Conservation (phyloP, 2,888 invertebrate species). For the Leuctra nigra region DNA sequence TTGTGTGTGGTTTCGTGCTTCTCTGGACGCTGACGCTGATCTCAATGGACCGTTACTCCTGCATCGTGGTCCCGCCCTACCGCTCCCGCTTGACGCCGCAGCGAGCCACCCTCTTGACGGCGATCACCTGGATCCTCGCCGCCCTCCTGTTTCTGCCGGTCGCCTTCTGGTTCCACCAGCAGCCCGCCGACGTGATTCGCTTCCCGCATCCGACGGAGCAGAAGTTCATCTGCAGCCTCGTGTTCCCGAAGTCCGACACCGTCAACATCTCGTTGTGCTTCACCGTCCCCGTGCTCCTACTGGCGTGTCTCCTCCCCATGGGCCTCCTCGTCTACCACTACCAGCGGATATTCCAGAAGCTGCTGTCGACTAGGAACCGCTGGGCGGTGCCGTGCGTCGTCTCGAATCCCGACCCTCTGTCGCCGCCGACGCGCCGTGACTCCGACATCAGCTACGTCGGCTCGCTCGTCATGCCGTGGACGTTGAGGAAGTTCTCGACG, state of each 20-base stretch:
- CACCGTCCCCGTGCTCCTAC: constrained; percentile 44
- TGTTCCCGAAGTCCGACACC: constrained; percentile 45
- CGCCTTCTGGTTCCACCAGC: constrained; percentile 45
- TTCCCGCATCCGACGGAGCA: background rate
- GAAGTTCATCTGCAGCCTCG: constrained; percentile 44
- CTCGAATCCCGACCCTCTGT: constrained; percentile 19
- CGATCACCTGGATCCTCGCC: constrained; percentile 46
- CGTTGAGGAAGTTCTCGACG: constrained; percentile 42
- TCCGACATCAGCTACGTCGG: constrained; percentile 46
- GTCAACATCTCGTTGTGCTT: constrained; percentile 46
- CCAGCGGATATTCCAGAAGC: constrained; percentile 48
- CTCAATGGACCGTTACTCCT: constrained; percentile 50
- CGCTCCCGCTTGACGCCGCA: constrained; percentile 45
- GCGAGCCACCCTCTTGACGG: constrained; percentile 39
- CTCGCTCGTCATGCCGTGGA: constrained; percentile 42
- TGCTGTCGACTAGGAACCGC: constrained; percentile 45
- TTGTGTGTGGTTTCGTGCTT: constrained; percentile 50
- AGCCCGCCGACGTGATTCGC: constrained; percentile 18
- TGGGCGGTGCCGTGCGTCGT: constrained; percentile 46
- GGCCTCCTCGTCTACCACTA: constrained; percentile 47
- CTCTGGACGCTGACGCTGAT: constrained; percentile 52
- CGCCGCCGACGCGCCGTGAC: constrained; percentile 39
- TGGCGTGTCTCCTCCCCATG: constrained; percentile 49
- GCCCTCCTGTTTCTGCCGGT: constrained; percentile 46
- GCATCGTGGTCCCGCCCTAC: constrained; percentile 50